Evolutionary conservation across 2,797 vertebrate genomes (phyloP).

Genomic region (Poecilia wingei): DNA sequence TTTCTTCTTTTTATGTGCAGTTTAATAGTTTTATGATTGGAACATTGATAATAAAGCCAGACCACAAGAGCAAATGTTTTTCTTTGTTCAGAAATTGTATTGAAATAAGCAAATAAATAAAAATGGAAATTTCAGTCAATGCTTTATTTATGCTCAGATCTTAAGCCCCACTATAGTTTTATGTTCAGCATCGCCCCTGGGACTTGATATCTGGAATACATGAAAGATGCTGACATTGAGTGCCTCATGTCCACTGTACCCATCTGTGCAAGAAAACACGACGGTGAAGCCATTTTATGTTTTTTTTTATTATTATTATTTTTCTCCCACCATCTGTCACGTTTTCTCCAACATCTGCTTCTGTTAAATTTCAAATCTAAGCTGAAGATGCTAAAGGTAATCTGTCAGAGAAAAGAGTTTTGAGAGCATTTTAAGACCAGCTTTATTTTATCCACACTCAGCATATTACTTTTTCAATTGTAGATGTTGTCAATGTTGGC

Average conservation of each 20-base stretch:
- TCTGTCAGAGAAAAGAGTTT: not conserved
- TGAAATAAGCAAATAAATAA: not conserved
- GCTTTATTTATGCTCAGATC: not conserved
- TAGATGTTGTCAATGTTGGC: not conserved
- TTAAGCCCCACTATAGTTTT: not conserved
- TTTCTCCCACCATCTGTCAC: not conserved
- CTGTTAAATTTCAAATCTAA: not conserved
- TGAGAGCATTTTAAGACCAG: not conserved
- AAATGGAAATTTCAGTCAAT: not conserved
- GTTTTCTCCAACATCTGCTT: not conserved
- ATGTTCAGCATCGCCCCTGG: not conserved
- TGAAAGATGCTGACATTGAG: not conserved
- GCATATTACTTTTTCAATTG: not conserved
- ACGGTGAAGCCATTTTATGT: not conserved
- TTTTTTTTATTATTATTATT: not conserved
- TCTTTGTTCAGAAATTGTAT: not conserved
- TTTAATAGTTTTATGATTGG: not conserved
- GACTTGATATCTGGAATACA: not conserved
- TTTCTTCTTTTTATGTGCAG: not conserved
- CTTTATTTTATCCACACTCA: not conserved
- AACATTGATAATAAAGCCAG: not conserved
- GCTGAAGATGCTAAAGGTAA: not conserved
- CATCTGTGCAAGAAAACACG: not conserved
- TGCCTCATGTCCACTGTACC: not conserved
- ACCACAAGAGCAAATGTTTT: not conserved